Evolutionary conservation across 2,113 vertebrate species (phyloP).

Genomic region (Noctilio leporinus): DNA sequence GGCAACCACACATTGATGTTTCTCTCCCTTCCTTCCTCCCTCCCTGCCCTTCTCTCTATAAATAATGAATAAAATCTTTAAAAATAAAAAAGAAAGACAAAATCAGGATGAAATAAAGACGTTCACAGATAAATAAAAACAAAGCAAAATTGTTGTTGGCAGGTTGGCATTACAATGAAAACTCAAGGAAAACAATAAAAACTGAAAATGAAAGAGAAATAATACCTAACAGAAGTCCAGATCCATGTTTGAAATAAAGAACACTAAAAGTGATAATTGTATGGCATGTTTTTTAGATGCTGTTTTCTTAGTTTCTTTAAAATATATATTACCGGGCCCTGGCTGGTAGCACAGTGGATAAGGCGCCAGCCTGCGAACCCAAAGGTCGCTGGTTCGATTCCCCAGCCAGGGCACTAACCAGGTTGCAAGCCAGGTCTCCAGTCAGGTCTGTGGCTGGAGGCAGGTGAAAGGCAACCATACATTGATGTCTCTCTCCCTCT

Average conservation of each 20-base stretch:
- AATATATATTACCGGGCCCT: neutral
- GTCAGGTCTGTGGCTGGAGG: too few relatives aligned
- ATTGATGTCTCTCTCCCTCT: too few relatives aligned
- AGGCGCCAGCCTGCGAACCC: too few relatives aligned
- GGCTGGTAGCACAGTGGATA: too few relatives aligned
- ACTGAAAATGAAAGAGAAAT: neutral
- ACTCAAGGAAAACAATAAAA: neutral
- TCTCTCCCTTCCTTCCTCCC: too few relatives aligned
- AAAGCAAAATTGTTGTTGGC: neutral
- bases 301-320: neutral
- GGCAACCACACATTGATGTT: too few relatives aligned
- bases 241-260: neutral
- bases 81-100: neutral
- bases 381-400: too few relatives aligned
- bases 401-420: too few relatives aligned
- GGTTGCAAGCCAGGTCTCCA: too few relatives aligned
- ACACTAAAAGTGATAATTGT: neutral
- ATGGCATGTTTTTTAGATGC: neutral
- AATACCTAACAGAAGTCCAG: neutral
- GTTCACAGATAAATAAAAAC: neutral
- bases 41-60: too few relatives aligned
- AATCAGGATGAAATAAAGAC: neutral
- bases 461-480: too few relatives aligned
- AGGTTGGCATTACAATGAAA: neutral
- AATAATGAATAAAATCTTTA: too few relatives aligned